Percentiles rank a stretch among this genome's conserved stretches.
These are phyloP conservation scores for Cephalopterus ornatus DNA, from an alignment of 2,113 vertebrate genomes.

Conservation along the genomic window DNA sequence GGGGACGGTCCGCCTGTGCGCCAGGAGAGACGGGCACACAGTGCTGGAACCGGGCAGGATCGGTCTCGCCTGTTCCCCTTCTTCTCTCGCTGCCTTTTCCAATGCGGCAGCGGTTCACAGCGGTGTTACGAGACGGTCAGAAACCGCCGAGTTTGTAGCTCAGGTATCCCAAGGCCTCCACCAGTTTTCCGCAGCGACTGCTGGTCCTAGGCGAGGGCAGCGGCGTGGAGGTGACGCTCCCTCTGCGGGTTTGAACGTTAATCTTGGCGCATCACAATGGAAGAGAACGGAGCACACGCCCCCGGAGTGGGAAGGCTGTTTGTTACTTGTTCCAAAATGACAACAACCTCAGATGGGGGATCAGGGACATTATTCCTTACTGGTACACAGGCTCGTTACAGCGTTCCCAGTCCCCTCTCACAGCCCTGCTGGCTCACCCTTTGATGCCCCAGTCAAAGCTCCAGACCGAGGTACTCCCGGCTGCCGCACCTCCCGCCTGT, in stretches of 20 bases:
- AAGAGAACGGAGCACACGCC: accelerated
- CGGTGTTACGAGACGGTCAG: accelerated
- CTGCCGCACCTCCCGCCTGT: accelerated
- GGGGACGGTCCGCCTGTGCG: accelerated
- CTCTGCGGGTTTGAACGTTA: accelerated
- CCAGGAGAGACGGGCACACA: accelerated
- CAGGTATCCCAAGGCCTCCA: accelerated
- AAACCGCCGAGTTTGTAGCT: accelerated
- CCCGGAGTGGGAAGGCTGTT: accelerated
- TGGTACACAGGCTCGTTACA: accelerated
- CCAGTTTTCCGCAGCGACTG: background rate
- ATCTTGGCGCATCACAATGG: background rate
- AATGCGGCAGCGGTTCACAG: accelerated
- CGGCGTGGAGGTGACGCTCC: accelerated
- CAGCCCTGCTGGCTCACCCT: background rate
- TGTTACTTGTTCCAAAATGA: background rate
- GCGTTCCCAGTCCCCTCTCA: accelerated
- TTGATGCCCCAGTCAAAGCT: background rate
- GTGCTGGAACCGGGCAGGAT: background rate
- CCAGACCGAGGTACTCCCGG: accelerated
- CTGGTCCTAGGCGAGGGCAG: accelerated
- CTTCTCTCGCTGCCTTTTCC: accelerated
- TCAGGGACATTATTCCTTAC: no score
- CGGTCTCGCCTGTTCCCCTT: accelerated
- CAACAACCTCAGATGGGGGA: accelerated